These are phyloP conservation scores for Cecropterus lyciades DNA, from an alignment of 1,140 invertebrate genomes.

Conservation along the genomic window DNA sequence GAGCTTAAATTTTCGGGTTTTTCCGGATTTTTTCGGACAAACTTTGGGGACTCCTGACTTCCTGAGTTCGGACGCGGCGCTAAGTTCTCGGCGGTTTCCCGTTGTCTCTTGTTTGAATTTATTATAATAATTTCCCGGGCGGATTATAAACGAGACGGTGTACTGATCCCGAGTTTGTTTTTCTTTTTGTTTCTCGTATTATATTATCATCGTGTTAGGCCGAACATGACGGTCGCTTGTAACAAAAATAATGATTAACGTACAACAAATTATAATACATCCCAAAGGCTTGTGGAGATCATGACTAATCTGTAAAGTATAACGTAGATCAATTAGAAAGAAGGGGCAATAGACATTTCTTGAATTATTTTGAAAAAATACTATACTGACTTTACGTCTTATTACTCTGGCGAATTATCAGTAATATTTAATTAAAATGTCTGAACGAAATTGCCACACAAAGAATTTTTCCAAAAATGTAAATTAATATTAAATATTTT, in stretches of 20 bases:
- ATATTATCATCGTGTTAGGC: slow-evolving; percentile 13
- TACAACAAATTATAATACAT: too few species aligned
- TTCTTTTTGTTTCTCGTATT: slow-evolving; percentile 26
- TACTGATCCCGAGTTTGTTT: slow-evolving; percentile 18
- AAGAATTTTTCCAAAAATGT: too few species aligned
- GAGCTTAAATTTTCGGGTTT: slow-evolving; percentile 68
- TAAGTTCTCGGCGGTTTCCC: slow-evolving; percentile 63
- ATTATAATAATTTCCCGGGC: slow-evolving; percentile 62
- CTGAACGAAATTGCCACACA: too few species aligned
- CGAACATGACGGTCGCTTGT: not conserved
- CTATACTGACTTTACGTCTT: too few species aligned
- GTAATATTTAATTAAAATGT: too few species aligned
- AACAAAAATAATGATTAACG: slow-evolving; percentile 15
- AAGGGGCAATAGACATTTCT: too few species aligned
- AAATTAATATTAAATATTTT: too few species aligned
- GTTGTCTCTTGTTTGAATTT: slow-evolving; percentile 65
- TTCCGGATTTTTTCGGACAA: slow-evolving; percentile 67
- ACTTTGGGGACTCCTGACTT: slow-evolving; percentile 67
- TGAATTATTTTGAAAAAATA: too few species aligned
- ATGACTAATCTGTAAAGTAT: too few species aligned
- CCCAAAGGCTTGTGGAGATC: too few species aligned
- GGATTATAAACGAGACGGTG: slow-evolving; percentile 42
- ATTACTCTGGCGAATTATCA: too few species aligned
- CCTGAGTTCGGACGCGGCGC: slow-evolving; percentile 59
- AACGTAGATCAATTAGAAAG: too few species aligned